A percentile compares a stretch with the other conserved stretches of the same genome.
Evolutionary conservation across 2,888 invertebrate species (phyloP).

Genomic region (Carcina quercana): DNA sequence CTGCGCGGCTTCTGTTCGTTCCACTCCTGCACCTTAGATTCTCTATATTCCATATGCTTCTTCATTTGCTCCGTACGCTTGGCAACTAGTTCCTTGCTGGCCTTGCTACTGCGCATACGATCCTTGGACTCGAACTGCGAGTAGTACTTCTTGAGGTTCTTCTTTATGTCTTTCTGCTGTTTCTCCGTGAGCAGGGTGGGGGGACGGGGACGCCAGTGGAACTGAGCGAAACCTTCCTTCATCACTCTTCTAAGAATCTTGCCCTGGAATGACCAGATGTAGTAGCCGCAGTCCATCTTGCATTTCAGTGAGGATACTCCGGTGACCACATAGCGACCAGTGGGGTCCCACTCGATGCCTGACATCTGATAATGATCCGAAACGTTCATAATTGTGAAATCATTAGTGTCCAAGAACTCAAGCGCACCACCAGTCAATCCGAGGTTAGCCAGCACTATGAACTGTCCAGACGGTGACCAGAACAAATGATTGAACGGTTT

Average conservation of each 20-base stretch:
- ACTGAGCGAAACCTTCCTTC: constrained; percentile 94
- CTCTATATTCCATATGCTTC: constrained; percentile 88
- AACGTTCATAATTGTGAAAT: constrained; percentile 95
- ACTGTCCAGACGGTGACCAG: constrained; percentile 97
- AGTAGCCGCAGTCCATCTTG: constrained; percentile 94
- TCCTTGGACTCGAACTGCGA: constrained; percentile 98
- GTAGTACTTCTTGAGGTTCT: constrained; percentile 98
- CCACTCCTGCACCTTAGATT: constrained; percentile 84
- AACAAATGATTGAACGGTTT: constrained; percentile 93
- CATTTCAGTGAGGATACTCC: constrained; percentile 97
- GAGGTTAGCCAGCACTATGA: constrained; percentile 93
- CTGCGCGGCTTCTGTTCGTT: constrained; percentile 85
- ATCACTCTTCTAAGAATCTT: constrained; percentile 83
- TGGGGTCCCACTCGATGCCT: constrained; percentile 99
- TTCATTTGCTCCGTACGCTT: constrained; percentile 92
- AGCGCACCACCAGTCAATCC: constrained; percentile 89
- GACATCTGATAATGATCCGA: constrained; percentile 96
- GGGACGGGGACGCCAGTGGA: constrained; percentile 97
- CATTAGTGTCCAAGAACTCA: constrained; percentile 96
- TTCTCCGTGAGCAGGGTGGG: constrained; percentile 87
- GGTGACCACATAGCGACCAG: constrained; percentile 96
- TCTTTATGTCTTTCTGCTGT: constrained; percentile 95
- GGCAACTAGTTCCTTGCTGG: constrained; percentile 95
- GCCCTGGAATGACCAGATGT: constrained; percentile 98
- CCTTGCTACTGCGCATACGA: constrained; percentile 91